A percentile compares a stretch with the other conserved stretches of the same genome.
Conservation (phyloP, 1,140 invertebrate genomes). For the Rhynchophorus ferrugineus region DNA sequence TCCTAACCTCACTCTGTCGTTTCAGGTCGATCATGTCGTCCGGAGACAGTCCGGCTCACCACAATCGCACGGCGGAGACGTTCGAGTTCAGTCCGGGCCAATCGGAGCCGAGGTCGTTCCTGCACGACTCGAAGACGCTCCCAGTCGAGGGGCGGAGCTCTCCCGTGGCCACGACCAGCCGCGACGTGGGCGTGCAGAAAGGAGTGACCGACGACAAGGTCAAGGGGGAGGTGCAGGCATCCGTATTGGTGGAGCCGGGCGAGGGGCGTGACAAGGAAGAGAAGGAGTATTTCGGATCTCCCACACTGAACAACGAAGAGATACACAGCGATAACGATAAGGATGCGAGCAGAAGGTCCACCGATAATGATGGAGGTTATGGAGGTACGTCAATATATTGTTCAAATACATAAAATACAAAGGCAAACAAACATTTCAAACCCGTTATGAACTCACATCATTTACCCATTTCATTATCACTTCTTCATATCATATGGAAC, state of each 20-base stretch:
- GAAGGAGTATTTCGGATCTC: slow-evolving; percentile 7
- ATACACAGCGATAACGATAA: slow-evolving; percentile 13
- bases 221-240: slow-evolving; percentile 14
- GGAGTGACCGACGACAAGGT: slow-evolving; percentile 5
- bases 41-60: slow-evolving; percentile 11
- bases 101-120: neutral
- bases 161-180: slow-evolving; percentile 25
- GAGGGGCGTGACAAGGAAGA: slow-evolving; percentile 5
- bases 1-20: slow-evolving; percentile 1
- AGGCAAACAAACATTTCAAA: neutral
- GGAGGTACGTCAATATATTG: neutral
- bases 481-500: too few relatives aligned
- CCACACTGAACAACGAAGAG: slow-evolving; percentile 20
- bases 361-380: slow-evolving; percentile 3
- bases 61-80: slow-evolving; percentile 13
- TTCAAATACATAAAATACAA: neutral
- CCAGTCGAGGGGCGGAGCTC: slow-evolving; percentile 11
- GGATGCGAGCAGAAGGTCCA: slow-evolving; percentile 10
- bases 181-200: slow-evolving; percentile 19
- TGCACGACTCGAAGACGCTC: slow-evolving; percentile 7
- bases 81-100: slow-evolving; percentile 7
- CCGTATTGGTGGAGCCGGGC: slow-evolving; percentile 19
- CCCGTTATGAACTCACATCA: too few relatives aligned
- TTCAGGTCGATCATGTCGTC: slow-evolving; percentile 20
- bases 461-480: too few relatives aligned